A percentile compares a stretch with the other conserved stretches of the same genome.
These are phyloP conservation scores for Plebejus anna DNA, from an alignment of 2,888 invertebrate species.

Conservation along the genomic window DNA sequence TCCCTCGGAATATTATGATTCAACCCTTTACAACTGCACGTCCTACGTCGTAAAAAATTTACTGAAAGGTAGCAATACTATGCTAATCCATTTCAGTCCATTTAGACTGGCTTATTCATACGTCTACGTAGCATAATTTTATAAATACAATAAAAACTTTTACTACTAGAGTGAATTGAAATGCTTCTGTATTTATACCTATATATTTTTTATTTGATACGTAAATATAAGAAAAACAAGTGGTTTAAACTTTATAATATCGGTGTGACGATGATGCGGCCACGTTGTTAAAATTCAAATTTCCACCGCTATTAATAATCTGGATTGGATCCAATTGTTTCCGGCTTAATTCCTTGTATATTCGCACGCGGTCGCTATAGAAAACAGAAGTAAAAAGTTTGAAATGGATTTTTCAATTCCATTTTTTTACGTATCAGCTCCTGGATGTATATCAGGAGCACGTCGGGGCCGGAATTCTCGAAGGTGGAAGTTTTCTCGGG, in stretches of 20 bases:
- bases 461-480: conserved; percentile 64
- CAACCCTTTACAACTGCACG: conserved; percentile 12
- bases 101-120: not conserved
- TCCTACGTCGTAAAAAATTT: not conserved
- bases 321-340: conserved; percentile 25
- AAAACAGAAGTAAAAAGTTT: conserved; percentile 38
- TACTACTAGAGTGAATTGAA: too few species aligned
- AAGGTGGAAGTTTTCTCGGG: conserved; percentile 68
- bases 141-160: too few species aligned
- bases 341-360: conserved; percentile 10
- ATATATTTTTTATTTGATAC: not conserved
- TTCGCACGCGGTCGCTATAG: conserved; percentile 10
- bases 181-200: too few species aligned
- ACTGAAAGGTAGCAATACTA: not conserved
- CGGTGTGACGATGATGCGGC: not conserved
- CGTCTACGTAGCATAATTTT: not conserved
- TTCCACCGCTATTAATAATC: conserved; percentile 23
- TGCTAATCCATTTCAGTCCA: not conserved
- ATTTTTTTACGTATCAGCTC: conserved; percentile 58
- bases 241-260: not conserved
- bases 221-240: not conserved
- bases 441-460: conserved; percentile 61
- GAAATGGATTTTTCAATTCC: conserved; percentile 60
- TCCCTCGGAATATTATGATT: not conserved
- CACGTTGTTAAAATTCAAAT: conserved; percentile 28